Evolutionary conservation across 2,888 invertebrate species (phyloP).

Genomic region (Lamellibrachia columna): DNA sequence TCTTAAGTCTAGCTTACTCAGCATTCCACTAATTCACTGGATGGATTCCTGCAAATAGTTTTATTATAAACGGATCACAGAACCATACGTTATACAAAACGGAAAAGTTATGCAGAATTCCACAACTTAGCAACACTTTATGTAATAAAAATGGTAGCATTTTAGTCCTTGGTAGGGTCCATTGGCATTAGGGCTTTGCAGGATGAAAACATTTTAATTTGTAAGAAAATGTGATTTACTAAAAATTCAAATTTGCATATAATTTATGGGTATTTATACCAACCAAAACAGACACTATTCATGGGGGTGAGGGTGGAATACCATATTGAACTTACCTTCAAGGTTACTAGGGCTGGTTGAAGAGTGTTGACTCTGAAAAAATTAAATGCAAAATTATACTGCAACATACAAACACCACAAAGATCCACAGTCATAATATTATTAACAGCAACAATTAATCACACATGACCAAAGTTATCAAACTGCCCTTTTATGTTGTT

Average conservation of each 20-base stretch:
- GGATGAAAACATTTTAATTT: background rate
- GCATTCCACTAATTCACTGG: too few species aligned
- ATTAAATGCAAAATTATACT: background rate
- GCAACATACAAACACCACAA: background rate
- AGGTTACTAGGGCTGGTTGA: background rate
- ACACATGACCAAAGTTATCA: background rate
- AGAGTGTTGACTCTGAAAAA: background rate
- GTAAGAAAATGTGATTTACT: background rate
- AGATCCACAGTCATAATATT: background rate
- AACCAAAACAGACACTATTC: background rate
- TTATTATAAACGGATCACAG: too few species aligned
- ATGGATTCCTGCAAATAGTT: too few species aligned
- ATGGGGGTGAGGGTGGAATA: background rate
- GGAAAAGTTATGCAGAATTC: background rate
- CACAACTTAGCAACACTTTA: too few species aligned
- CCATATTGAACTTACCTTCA: background rate
- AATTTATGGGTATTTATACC: too few species aligned
- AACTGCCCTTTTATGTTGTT: background rate
- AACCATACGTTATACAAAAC: background rate
- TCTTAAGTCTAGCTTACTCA: too few species aligned
- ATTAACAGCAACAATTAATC: background rate
- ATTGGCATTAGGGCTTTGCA: too few species aligned
- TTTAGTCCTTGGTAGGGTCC: too few species aligned
- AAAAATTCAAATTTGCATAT: background rate
- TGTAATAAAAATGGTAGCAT: too few species aligned